Conservation (phyloP, 2,888 invertebrate species). For the Serrognathus titanus region DNA sequence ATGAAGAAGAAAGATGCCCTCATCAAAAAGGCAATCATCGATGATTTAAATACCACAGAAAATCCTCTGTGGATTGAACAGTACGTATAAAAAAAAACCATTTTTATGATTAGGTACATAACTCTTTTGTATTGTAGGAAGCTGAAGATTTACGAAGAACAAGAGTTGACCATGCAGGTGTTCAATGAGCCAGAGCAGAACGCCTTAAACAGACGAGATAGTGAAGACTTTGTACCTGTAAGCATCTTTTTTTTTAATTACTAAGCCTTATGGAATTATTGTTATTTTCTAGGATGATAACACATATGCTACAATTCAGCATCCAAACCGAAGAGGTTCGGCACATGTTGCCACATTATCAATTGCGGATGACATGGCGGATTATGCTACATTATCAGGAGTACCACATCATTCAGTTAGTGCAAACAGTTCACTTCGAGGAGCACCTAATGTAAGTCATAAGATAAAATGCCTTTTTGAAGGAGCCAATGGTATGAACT, state of each 20-base stretch:
- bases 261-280: background rate
- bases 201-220: conserved; percentile 46
- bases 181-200: conserved; percentile 72
- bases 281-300: conserved; percentile 60
- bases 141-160: conserved; percentile 84
- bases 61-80: conserved; percentile 92
- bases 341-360: conserved; percentile 48
- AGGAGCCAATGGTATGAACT: background rate
- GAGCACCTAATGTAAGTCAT: conserved; percentile 53
- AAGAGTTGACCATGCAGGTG: conserved; percentile 91
- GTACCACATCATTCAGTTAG: conserved; percentile 46
- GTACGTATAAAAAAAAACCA: conserved; percentile 49
- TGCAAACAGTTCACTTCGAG: conserved; percentile 53
- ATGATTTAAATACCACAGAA: conserved; percentile 84
- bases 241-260: conserved; percentile 18
- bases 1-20: conserved; percentile 80
- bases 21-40: conserved; percentile 78
- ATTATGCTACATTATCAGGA: conserved; percentile 63
- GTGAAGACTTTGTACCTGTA: conserved; percentile 53
- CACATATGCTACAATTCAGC: conserved; percentile 77
- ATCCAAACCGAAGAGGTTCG: conserved; percentile 54
- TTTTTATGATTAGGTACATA: background rate
- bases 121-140: conserved; percentile 62
- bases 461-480: background rate
- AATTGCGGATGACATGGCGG: conserved; percentile 55